Conservation (phyloP, 2,797 vertebrate genomes). For the Pelochelys cantorii region DNA sequence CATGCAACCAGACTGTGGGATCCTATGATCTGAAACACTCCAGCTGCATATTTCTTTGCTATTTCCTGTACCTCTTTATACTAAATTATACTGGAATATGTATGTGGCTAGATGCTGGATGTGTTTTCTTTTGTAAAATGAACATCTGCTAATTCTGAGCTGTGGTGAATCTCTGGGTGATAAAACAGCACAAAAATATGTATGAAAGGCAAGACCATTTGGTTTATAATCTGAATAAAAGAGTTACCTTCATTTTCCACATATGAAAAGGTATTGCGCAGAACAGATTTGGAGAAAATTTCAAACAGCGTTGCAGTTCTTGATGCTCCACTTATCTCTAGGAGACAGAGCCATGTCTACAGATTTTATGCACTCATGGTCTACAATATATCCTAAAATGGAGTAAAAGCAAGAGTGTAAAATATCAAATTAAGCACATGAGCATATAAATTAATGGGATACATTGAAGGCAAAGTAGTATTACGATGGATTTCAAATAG, state of each 20-base stretch:
- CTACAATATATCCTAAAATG: neutral
- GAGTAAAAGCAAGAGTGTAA: slow-evolving; percentile 19
- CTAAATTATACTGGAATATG: slow-evolving; percentile 19
- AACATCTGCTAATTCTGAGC: neutral
- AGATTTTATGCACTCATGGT: neutral
- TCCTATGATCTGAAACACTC: neutral
- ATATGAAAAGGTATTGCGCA: neutral
- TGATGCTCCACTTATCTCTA: neutral
- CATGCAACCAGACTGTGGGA: neutral
- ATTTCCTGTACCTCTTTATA: neutral
- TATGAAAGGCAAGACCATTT: neutral
- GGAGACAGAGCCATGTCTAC: neutral
- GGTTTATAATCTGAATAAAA: neutral
- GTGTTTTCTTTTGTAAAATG: neutral
- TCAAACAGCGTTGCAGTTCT: neutral
- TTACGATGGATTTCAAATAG: neutral
- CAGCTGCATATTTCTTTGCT: neutral
- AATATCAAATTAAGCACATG: neutral
- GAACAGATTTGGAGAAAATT: neutral
- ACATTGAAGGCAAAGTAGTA: neutral
- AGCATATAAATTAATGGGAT: neutral
- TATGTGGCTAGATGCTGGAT: neutral
- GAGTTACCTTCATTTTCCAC: slow-evolving; percentile 2
- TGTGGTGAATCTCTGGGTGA: neutral
- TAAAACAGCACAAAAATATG: neutral